A percentile compares a stretch with the other conserved stretches of the same genome.
Evolutionary conservation across 2,888 invertebrate species (phyloP).

Genomic region (Phragmatobia fuliginosa): DNA sequence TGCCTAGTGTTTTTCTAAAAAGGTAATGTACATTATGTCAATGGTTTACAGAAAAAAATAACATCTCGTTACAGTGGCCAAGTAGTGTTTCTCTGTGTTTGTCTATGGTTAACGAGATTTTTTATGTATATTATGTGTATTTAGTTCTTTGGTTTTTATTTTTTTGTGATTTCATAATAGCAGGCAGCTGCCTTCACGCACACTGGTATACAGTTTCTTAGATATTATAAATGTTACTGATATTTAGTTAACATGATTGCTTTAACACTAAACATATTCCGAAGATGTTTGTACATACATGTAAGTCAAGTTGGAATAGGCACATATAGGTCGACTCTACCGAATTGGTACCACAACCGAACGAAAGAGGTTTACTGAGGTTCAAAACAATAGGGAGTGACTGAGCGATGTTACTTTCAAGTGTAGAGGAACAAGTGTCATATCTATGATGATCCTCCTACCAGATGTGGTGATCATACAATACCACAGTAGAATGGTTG

Average conservation of each 20-base stretch:
- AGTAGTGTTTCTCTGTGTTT: conserved; percentile 63
- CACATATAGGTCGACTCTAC: not conserved
- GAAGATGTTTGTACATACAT: not conserved
- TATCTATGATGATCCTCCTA: no score
- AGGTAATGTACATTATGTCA: not conserved
- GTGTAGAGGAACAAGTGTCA: no score
- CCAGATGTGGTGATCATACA: no score
- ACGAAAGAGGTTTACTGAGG: no score
- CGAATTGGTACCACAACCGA: no score
- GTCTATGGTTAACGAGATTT: conserved; percentile 39
- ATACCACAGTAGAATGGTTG: no score
- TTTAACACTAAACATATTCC: not conserved
- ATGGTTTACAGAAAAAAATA: not conserved
- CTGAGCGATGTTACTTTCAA: not conserved
- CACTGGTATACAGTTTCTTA: not conserved
- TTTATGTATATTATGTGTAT: conserved; percentile 49
- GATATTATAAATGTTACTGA: not conserved
- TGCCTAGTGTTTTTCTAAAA: no score
- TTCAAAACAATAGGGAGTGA: no score
- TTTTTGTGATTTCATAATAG: conserved; percentile 58
- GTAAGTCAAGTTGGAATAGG: not conserved
- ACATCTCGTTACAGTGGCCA: not conserved
- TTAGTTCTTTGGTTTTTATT: conserved; percentile 30
- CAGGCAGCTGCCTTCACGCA: conserved; percentile 27
- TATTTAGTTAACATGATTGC: not conserved